Conservation (phyloP, 2,113 vertebrate species). For the Petromus typicus region DNA sequence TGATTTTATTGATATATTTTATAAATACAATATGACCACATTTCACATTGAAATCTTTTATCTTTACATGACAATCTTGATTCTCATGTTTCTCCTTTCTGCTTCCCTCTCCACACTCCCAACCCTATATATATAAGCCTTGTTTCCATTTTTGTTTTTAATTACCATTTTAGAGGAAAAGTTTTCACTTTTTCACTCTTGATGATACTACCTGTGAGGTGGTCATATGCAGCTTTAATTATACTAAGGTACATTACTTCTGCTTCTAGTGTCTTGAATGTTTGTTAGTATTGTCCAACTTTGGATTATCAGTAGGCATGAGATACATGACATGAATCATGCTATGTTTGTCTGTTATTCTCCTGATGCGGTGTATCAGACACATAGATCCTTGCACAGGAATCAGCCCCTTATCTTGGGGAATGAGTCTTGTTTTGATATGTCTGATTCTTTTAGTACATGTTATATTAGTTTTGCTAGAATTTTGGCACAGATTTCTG, state of each 20-base stretch:
- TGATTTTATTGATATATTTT: too few species aligned
- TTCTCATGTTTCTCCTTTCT: too few species aligned
- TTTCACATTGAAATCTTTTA: too few species aligned
- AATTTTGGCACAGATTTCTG: not conserved
- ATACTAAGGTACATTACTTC: not conserved
- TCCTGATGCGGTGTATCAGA: not conserved
- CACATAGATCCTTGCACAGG: not conserved
- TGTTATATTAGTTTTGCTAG: not conserved
- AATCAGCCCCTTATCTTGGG: not conserved
- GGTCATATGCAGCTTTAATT: too few species aligned
- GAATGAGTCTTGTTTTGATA: not conserved
- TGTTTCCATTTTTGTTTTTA: too few species aligned
- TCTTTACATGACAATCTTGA: too few species aligned
- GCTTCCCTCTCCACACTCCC: too few species aligned
- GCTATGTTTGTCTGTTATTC: not conserved
- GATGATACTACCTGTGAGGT: not conserved
- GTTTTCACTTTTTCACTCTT: not conserved
- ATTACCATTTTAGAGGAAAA: not conserved
- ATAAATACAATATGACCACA: too few species aligned
- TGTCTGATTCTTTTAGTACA: not conserved
- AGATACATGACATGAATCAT: too few species aligned
- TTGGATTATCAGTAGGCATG: not conserved
- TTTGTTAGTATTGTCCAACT: too few species aligned
- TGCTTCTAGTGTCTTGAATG: not conserved
- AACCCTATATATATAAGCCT: too few species aligned